Evolutionary conservation across 2,888 invertebrate species (phyloP), one percentile per base, ranked within the genome.

Genomic region (Drosophila merina): DNA sequence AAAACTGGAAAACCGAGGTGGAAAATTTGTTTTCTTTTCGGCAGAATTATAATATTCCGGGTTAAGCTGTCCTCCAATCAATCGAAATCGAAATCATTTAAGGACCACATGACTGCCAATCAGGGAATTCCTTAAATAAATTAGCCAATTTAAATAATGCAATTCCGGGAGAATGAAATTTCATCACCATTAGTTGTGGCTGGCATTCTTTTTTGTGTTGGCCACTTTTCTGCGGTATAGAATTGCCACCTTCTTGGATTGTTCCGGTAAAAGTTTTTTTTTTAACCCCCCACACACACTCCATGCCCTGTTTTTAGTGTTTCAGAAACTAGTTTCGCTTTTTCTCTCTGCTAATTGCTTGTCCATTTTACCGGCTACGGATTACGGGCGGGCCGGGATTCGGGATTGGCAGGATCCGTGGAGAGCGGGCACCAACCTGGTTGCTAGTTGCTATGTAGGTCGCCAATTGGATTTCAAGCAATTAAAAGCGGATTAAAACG

Each of bases 391-490:
- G 14, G 45, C 14, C 31, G 40, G 38, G 38, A n/a, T 57, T 36
- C 28, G 40, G 38, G 38, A n/a, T 70, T 36, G 56, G 14, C 14
- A 20, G 9, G 9, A 30, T 49, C 31, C 31, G 40, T 42, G 49
- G 25, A 14, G 26, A 48, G 38, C 12, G 36, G 44, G 28, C n/a
- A 14, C n/a, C 44, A 36, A 70, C 49, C 71, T 62, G 75, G 56
- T 72, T 52, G 67, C 60, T 68, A 71, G 56, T 72, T 52, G 67
- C 60, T 68, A 71, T 75, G 75, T 80, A 70, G 87, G 88, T 86
- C 75, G 75, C 56, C 83, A 88, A 88, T 84, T 88, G 84, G 88
- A 84, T 88, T 84, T 84, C 66, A 76, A 71, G 85, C 88, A 84
- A 84, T 84, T 84, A 84, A 84, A 84, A 86, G 54, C 71, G 87